Conservation (phyloP, 2,113 vertebrate species). For the Amphilophus citrinellus region DNA sequence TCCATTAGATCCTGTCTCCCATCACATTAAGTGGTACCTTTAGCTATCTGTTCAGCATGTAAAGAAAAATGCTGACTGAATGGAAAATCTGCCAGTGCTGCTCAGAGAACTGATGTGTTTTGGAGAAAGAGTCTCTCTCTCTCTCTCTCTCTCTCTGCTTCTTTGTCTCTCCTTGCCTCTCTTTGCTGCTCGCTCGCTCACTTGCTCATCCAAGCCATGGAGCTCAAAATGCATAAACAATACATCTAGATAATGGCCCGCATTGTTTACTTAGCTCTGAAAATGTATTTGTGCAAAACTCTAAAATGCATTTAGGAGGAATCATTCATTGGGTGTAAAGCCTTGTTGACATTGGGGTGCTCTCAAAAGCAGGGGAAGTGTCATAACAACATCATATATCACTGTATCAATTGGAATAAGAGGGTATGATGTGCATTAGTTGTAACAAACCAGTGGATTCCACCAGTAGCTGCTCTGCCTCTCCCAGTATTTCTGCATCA, state of each 20-base stretch:
- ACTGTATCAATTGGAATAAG: conserved; percentile 74
- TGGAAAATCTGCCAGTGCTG: conserved; percentile 79
- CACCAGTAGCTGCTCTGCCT: conserved; percentile 47
- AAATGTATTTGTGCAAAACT: conserved; percentile 81
- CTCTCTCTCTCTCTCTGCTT: conserved; percentile 23
- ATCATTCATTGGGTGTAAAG: conserved; percentile 75
- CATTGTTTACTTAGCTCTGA: conserved; percentile 79
- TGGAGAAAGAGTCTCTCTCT: conserved; percentile 54
- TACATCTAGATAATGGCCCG: conserved; percentile 81
- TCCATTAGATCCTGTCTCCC: conserved; percentile 87
- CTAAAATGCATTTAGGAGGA: conserved; percentile 80
- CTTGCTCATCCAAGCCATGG: conserved; percentile 57
- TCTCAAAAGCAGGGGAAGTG: conserved; percentile 69
- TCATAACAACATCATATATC: conserved; percentile 79
- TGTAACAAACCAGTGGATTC: conserved; percentile 50
- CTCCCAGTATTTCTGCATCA: conserved; percentile 56
- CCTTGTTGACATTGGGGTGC: conserved; percentile 68
- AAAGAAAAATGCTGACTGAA: conserved; percentile 82
- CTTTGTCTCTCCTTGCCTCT: conserved; percentile 55
- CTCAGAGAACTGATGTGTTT: conserved; percentile 71
- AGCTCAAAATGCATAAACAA: conserved; percentile 75
- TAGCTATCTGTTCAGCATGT: conserved; percentile 81
- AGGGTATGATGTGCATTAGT: conserved; percentile 59
- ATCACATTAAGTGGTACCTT: conserved; percentile 89
- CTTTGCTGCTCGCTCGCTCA: conserved; percentile 32